These are phyloP conservation scores for Tipula vernalis DNA, from an alignment of 2,888 invertebrate genomes.

Conservation along the genomic window DNA sequence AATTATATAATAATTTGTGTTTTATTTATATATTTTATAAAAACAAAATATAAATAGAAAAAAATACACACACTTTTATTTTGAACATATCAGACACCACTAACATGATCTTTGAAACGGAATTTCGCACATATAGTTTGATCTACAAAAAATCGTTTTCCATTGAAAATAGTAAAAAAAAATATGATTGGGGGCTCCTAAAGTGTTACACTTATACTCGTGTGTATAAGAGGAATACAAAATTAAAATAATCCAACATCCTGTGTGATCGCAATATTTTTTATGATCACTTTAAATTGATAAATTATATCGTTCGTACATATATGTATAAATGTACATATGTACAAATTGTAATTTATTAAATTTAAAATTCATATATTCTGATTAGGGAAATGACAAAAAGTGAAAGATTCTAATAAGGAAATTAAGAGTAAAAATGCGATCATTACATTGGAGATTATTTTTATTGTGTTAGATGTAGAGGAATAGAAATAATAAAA, in stretches of 20 bases:
- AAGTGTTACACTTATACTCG: background rate
- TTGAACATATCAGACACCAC: background rate
- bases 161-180: background rate
- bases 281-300: background rate
- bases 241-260: background rate
- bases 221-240: background rate
- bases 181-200: background rate
- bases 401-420: conserved; percentile 4
- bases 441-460: background rate
- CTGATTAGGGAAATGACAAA: background rate
- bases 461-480: background rate
- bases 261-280: background rate
- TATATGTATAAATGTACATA: background rate
- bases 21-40: background rate
- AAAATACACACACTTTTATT: background rate
- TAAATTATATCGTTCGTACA: background rate
- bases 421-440: background rate
- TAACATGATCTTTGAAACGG: background rate
- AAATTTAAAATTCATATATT: conserved; percentile 4
- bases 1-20: background rate
- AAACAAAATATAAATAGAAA: background rate
- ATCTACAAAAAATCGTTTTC: background rate
- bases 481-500: background rate
- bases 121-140: too few species aligned
- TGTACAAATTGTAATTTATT: background rate